These are phyloP conservation scores for Globodera ellingtonae DNA, from an alignment of 1,140 invertebrate species.

Conservation along the genomic window DNA sequence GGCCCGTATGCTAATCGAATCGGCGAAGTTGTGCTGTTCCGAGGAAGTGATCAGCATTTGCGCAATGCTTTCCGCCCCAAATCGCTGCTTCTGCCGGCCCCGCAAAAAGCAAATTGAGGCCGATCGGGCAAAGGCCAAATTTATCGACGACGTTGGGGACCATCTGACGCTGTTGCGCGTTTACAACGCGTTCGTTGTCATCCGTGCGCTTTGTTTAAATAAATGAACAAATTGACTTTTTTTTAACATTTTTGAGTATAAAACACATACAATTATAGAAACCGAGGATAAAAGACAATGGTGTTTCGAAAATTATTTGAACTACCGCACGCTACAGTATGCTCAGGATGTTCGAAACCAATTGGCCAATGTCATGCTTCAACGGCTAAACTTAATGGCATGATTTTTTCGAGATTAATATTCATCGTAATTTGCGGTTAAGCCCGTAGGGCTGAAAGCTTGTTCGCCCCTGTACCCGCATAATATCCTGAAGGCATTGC, in stretches of 20 bases:
- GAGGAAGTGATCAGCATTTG: slow-evolving; percentile 99
- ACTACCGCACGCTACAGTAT: slow-evolving; percentile 86
- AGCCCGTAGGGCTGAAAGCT: neutral
- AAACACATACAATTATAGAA: slow-evolving; percentile 79
- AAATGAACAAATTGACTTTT: slow-evolving; percentile 75
- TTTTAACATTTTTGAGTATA: slow-evolving; percentile 95
- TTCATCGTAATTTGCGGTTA: slow-evolving; percentile 77
- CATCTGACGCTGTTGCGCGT: slow-evolving; percentile 92
- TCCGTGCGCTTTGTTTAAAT: slow-evolving; percentile 66
- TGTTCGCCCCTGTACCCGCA: slow-evolving; percentile 93
- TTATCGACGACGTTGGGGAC: slow-evolving; percentile 98
- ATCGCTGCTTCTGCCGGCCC: slow-evolving; percentile 95
- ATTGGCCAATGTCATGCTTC: slow-evolving; percentile 75
- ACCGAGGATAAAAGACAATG: slow-evolving; percentile 69
- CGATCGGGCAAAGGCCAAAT: slow-evolving; percentile 97
- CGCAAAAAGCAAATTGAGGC: slow-evolving; percentile 98
- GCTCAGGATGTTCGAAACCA: slow-evolving; percentile 81
- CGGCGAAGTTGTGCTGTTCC: slow-evolving; percentile 91
- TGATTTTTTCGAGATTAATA: slow-evolving; percentile 75
- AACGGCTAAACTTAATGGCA: slow-evolving; percentile 86
- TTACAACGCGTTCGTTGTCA: slow-evolving; percentile 99
- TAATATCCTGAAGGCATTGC: slow-evolving; percentile 94
- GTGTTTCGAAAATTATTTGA: slow-evolving; percentile 80
- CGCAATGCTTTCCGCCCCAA: slow-evolving; percentile 85
- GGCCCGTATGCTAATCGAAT: slow-evolving; percentile 80